Conservation (phyloP, 2,113 vertebrate species). For the Chamaea fasciata region DNA sequence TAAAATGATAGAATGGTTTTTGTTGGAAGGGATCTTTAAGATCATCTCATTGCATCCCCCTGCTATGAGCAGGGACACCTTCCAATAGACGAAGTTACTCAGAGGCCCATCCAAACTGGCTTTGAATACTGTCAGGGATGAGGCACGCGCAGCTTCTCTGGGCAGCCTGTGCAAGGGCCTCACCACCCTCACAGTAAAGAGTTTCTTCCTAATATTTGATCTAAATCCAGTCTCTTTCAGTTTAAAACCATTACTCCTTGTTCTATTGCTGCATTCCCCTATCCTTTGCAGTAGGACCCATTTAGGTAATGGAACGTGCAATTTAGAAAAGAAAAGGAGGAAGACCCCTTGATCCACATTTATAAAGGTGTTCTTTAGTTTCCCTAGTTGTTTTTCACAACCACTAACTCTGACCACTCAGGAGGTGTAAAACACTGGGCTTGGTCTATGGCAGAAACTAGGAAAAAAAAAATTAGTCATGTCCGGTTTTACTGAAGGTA, state of each 20-base stretch:
- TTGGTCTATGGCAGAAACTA: neutral
- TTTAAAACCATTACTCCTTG: neutral
- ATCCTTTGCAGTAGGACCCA: no score
- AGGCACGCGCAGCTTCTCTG: rapidly evolving
- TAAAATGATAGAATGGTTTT: neutral
- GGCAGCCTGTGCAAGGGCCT: neutral
- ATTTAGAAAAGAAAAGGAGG: neutral
- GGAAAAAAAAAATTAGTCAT: neutral
- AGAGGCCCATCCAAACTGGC: neutral
- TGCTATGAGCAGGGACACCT: neutral
- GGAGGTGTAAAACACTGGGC: neutral
- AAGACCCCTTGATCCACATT: neutral
- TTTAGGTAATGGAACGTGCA: neutral
- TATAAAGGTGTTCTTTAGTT: neutral
- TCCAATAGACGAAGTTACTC: rapidly evolving
- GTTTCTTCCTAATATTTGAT: neutral
- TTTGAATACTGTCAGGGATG: neutral
- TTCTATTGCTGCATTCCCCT: neutral
- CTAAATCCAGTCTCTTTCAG: neutral
- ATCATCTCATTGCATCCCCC: rapidly evolving
- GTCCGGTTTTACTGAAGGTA: neutral
- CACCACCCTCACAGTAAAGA: neutral
- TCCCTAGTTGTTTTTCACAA: neutral
- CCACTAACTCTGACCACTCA: neutral
- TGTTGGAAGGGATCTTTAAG: neutral